These are phyloP conservation scores for Brachionus paranguensis DNA, from an alignment of 1,140 invertebrate species.

Conservation along the genomic window DNA sequence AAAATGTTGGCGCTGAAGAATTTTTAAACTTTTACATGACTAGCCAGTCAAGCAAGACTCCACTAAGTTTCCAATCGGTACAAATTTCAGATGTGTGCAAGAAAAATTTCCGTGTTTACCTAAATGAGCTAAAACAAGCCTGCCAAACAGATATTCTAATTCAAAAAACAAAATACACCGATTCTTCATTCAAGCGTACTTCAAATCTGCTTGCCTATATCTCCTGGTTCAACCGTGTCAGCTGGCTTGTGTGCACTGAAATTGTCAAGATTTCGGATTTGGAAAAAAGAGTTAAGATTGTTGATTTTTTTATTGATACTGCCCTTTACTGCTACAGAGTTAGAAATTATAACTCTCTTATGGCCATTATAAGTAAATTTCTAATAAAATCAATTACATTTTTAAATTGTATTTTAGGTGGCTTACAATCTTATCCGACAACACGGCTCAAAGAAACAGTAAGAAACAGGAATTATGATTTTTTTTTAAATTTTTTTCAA, in stretches of 20 bases:
- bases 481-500: neutral
- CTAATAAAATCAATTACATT: neutral
- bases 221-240: slow-evolving; percentile 7
- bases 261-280: neutral
- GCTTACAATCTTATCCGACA: neutral
- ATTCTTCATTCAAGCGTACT: neutral
- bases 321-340: neutral
- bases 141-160: neutral
- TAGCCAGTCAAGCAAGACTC: neutral
- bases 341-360: slow-evolving; percentile 10
- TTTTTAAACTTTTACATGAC: slow-evolving; percentile 12
- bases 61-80: neutral
- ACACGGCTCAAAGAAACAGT: neutral
- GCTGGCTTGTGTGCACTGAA: neutral
- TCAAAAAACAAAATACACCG: neutral
- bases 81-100: neutral
- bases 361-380: neutral
- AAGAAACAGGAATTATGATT: neutral
- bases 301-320: neutral
- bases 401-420: neutral
- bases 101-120: slow-evolving; percentile 19
- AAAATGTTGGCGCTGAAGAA: neutral
- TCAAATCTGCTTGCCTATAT: slow-evolving; percentile 22
- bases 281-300: neutral
- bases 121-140: slow-evolving; percentile 1